Evolutionary conservation across 2,113 vertebrate species (phyloP).

Genomic region (Rhineura floridana): DNA sequence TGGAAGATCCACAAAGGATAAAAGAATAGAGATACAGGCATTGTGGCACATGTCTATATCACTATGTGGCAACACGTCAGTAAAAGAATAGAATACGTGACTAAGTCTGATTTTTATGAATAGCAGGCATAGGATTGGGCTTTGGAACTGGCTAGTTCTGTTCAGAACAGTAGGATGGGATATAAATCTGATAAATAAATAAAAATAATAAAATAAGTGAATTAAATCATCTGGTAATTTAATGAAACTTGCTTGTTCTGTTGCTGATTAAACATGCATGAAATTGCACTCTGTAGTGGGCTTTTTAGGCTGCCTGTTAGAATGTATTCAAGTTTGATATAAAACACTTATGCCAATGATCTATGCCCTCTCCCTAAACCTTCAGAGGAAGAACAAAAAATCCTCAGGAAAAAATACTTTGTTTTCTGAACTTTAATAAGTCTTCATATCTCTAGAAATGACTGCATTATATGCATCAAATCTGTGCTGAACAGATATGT

Average conservation of each 20-base stretch:
- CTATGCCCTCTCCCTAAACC: not conserved
- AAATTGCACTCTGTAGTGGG: not conserved
- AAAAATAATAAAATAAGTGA: not conserved
- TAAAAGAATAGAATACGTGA: too few species aligned
- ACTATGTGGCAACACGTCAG: not conserved
- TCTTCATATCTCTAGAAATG: not conserved
- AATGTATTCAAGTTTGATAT: too few species aligned
- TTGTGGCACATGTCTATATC: not conserved
- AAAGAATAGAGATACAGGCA: not conserved
- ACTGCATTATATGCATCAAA: not conserved
- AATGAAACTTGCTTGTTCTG: not conserved
- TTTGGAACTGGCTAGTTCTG: not conserved
- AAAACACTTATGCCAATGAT: not conserved
- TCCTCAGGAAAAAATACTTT: not conserved
- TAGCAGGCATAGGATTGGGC: not conserved
- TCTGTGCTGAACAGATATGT: not conserved
- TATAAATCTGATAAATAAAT: too few species aligned
- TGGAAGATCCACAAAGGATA: not conserved
- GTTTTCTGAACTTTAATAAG: not conserved
- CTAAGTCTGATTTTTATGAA: not conserved
- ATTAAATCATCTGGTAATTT: not conserved
- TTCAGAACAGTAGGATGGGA: too few species aligned
- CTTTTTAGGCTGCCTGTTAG: not conserved
- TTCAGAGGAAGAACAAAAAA: not conserved
- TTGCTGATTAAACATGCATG: not conserved